These are phyloP conservation scores for Alcedo quadribrachys DNA, from an alignment of 2,797 vertebrate genomes.

Conservation along the genomic window DNA sequence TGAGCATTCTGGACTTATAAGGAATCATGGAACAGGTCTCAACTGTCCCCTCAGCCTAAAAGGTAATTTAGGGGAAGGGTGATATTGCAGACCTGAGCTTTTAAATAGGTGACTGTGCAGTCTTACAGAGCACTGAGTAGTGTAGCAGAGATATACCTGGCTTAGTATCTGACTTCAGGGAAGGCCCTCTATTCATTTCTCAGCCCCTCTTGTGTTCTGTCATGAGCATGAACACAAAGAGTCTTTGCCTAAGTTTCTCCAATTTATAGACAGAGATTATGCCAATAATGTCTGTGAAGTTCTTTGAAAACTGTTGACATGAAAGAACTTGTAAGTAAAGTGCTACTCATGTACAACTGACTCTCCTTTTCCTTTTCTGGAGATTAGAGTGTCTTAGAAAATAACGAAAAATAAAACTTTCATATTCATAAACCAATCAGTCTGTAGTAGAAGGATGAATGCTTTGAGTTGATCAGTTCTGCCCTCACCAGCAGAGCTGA, in stretches of 20 bases:
- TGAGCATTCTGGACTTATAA: neutral
- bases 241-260: constrained; percentile 18
- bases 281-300: neutral
- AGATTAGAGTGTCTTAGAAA: neutral
- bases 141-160: neutral
- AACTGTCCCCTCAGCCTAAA: neutral
- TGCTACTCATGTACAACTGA: neutral
- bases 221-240: neutral
- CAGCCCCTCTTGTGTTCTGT: neutral
- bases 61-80: neutral
- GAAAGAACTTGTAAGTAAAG: neutral
- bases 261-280: neutral
- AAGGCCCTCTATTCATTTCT: neutral
- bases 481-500: constrained; percentile 58
- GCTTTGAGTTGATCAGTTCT: constrained; percentile 45
- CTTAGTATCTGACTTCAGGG: neutral
- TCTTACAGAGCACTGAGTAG: neutral
- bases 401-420: constrained; percentile 24
- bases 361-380: neutral
- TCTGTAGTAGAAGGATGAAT: constrained; percentile 34
- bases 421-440: neutral
- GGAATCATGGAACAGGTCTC: neutral
- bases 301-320: neutral
- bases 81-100: neutral
- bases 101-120: neutral